These are phyloP conservation scores for Prunella fulvescens DNA, from an alignment of 2,113 vertebrate genomes.

Conservation along the genomic window DNA sequence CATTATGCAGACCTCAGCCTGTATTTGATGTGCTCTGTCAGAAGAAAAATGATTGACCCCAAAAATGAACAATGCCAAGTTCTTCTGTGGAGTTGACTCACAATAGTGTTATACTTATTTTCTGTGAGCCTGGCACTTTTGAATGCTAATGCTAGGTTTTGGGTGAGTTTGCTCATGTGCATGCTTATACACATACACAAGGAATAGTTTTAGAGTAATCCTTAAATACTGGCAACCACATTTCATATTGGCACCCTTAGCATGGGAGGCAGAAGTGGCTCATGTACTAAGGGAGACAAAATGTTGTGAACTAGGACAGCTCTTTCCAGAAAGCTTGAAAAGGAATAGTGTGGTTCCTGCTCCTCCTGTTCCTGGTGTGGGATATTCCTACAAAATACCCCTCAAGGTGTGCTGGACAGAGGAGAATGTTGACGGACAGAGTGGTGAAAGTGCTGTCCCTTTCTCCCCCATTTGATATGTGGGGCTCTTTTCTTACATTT, in stretches of 20 bases:
- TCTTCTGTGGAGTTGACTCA: neutral
- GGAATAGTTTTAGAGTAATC: neutral
- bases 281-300: neutral
- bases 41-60: neutral
- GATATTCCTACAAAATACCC: neutral
- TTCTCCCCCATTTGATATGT: neutral
- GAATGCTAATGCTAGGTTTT: neutral
- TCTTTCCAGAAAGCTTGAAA: neutral
- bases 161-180: accelerated
- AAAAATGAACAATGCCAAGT: neutral
- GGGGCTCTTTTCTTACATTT: neutral
- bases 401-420: accelerated
- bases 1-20: neutral
- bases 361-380: accelerated
- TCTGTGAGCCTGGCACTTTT: neutral
- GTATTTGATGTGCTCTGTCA: neutral
- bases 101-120: neutral
- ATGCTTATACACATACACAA: neutral
- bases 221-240: neutral
- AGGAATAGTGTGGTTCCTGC: neutral
- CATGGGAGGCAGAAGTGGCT: neutral
- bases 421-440: neutral
- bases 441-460: accelerated
- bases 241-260: accelerated
- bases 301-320: neutral